phyloP scores from a whole-genome alignment of 2,888 invertebrate species.

The Agrilus mali region DNA sequence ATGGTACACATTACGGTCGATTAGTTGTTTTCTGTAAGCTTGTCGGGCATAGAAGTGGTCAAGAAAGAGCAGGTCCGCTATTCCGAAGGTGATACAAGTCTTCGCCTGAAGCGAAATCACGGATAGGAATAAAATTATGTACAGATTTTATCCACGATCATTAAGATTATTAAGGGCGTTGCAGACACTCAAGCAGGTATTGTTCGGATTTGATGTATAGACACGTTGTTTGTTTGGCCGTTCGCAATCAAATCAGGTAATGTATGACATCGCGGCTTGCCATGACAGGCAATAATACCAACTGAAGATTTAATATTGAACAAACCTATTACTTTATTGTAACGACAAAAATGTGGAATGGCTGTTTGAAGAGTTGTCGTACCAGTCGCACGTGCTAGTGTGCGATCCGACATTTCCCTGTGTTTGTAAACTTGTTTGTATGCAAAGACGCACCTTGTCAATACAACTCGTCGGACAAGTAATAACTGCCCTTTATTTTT shows the following conservation, averaged over 20 bases:
- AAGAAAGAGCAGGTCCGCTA: conserved; percentile 19
- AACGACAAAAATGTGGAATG: too few species aligned
- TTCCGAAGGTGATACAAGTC: conserved; percentile 28
- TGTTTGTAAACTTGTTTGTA: too few species aligned
- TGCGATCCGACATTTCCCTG: too few species aligned
- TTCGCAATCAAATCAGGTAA: conserved; percentile 21
- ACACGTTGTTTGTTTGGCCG: conserved; percentile 28
- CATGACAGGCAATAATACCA: background rate
- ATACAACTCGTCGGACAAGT: too few species aligned
- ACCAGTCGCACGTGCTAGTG: too few species aligned
- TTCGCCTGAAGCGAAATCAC: conserved; percentile 31
- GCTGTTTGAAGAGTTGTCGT: too few species aligned
- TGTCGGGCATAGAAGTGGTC: background rate
- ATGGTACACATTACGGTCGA: conserved; percentile 20
- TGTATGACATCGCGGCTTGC: conserved; percentile 11
- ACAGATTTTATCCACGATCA: conserved; percentile 36
- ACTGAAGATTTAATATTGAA: conserved; percentile 1
- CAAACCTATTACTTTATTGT: background rate
- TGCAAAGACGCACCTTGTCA: too few species aligned
- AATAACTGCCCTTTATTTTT: too few species aligned
- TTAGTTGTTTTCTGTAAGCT: conserved; percentile 6
- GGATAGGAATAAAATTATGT: conserved; percentile 34
- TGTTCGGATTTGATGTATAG: conserved; percentile 31
- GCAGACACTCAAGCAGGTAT: conserved; percentile 30
- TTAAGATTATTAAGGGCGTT: conserved; percentile 36